phyloP scores from a whole-genome alignment of 2,888 invertebrate genomes.

The Laspeyria flexula region DNA sequence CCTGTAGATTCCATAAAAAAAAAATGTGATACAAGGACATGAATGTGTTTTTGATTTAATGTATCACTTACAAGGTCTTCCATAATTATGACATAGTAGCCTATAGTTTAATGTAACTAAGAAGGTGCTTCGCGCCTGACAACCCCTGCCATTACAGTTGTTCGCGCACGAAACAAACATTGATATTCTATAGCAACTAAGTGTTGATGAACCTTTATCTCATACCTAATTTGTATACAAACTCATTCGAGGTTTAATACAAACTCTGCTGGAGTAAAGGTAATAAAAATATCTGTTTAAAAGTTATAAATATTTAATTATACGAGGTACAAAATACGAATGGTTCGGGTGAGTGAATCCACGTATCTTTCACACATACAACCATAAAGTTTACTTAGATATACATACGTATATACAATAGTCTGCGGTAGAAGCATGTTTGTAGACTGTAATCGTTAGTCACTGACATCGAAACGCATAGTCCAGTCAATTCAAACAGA shows the following conservation, averaged over 20 bases:
- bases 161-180: neutral
- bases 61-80: no score
- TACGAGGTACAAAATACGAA: slow-evolving; percentile 26
- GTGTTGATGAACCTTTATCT: slow-evolving; percentile 2
- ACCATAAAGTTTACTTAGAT: slow-evolving; percentile 24
- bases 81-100: no score
- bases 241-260: slow-evolving; percentile 11
- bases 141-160: no score
- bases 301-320: slow-evolving; percentile 37
- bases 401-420: slow-evolving; percentile 32
- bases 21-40: no score
- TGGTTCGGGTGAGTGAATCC: slow-evolving; percentile 40
- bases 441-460: slow-evolving; percentile 67
- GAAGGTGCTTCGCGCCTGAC: no score
- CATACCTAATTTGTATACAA: slow-evolving; percentile 3
- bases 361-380: slow-evolving; percentile 40
- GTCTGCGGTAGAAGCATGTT: slow-evolving; percentile 56
- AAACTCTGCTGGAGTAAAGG: slow-evolving; percentile 22
- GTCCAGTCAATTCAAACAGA: slow-evolving; percentile 60
- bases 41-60: no score
- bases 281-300: slow-evolving; percentile 29
- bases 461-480: slow-evolving; percentile 68
- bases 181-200: neutral
- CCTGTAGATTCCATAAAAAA: no score
- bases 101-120: no score